Conservation (phyloP, 2,113 vertebrate species). For the Salvelinus namaycush region DNA sequence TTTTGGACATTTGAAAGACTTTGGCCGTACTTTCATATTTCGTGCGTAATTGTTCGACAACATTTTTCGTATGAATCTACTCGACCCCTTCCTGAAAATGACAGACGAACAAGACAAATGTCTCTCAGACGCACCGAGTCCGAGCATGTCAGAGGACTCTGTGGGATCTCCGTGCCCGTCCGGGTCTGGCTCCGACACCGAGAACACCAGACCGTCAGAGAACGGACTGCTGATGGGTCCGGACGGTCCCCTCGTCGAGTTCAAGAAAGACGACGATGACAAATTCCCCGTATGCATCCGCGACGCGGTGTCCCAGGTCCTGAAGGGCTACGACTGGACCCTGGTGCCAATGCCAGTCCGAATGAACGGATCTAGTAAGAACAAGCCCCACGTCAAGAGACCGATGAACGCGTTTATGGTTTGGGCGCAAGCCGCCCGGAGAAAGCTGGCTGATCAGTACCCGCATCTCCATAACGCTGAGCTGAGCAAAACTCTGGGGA, state of each 20-base stretch:
- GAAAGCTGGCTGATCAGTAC: conserved; percentile 96
- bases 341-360: conserved; percentile 96
- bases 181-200: conserved; percentile 93
- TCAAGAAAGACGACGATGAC: conserved; percentile 95
- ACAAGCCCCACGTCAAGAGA: conserved; percentile 91
- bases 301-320: conserved; percentile 95
- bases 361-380: conserved; percentile 93
- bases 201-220: conserved; percentile 90
- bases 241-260: conserved; percentile 73
- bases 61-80: conserved; percentile 89
- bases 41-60: conserved; percentile 57
- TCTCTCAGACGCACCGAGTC: conserved; percentile 93
- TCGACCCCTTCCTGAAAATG: conserved; percentile 98
- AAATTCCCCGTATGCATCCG: conserved; percentile 97
- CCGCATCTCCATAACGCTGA: conserved; percentile 97
- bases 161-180: conserved; percentile 91
- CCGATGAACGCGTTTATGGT: conserved; percentile 88
- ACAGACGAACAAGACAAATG: conserved; percentile 98
- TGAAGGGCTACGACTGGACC: conserved; percentile 99
- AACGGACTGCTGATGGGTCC: conserved; percentile 81
- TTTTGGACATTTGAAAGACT: conserved; percentile 18
- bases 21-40: conserved; percentile 22
- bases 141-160: conserved; percentile 95
- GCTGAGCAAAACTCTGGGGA: conserved; percentile 96
- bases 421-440: conserved; percentile 94